Percentiles rank a stretch among this genome's conserved stretches.
Evolutionary conservation across 2,113 vertebrate genomes (phyloP).

Genomic region (Chaetodon auriga): DNA sequence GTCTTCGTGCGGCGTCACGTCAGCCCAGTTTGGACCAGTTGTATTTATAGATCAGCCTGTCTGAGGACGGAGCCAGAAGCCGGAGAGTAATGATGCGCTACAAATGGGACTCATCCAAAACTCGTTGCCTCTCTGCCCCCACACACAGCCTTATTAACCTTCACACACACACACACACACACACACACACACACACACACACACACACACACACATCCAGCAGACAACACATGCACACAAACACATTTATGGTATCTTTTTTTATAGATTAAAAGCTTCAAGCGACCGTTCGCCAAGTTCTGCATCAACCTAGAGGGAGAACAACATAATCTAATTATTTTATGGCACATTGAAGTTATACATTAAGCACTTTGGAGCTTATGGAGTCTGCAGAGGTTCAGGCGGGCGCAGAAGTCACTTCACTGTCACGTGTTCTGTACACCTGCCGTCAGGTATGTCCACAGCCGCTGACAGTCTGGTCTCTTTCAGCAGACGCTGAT

Average conservation of each 20-base stretch:
- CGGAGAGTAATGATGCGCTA: slow-evolving; percentile 67
- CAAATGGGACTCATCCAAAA: slow-evolving; percentile 75
- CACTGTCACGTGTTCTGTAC: background rate
- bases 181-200: background rate
- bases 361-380: background rate
- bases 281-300: slow-evolving; percentile 20
- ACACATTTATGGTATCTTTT: background rate
- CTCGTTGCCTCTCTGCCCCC: slow-evolving; percentile 48
- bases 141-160: slow-evolving; percentile 51
- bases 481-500: too few relatives aligned
- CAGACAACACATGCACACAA: background rate
- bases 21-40: slow-evolving; percentile 16
- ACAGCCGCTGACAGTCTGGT: background rate
- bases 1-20: slow-evolving; percentile 14
- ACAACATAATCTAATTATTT: slow-evolving; percentile 2
- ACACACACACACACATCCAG: background rate
- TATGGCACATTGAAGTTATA: background rate
- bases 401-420: too few relatives aligned
- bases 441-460: background rate
- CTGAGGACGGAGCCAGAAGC: slow-evolving; percentile 56
- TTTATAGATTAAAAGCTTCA: slow-evolving; percentile 21
- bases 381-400: background rate
- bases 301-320: slow-evolving; percentile 4
- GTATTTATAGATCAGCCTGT: slow-evolving; percentile 71
- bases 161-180: background rate